A percentile compares a stretch with the other conserved stretches of the same genome.
These are phyloP conservation scores for Ginglymostoma cirratum DNA, from an alignment of 2,113 vertebrate genomes.

Conservation along the genomic window DNA sequence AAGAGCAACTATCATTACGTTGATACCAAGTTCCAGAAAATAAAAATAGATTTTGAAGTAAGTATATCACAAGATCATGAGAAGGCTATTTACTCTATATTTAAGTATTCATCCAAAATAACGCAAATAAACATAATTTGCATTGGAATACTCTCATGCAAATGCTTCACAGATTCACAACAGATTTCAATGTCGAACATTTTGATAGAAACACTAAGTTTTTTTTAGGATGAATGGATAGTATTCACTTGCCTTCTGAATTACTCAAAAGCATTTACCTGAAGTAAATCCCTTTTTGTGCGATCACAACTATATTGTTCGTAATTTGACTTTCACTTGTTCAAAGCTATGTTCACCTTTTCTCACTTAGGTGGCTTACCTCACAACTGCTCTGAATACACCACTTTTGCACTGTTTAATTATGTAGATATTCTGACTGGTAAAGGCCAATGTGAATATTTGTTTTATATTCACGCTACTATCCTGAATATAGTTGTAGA, in stretches of 20 bases:
- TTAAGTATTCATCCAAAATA: not conserved
- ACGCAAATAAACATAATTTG: not conserved
- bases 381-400: not conserved
- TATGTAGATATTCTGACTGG: not conserved
- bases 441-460: not conserved
- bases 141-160: not conserved
- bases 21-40: not conserved
- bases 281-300: not conserved
- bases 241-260: not conserved
- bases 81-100: not conserved
- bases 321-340: not conserved
- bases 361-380: not conserved
- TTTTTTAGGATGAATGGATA: not conserved
- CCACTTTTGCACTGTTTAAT: not conserved
- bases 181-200: not conserved
- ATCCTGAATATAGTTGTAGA: not conserved
- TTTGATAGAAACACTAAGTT: not conserved
- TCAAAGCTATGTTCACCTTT: not conserved
- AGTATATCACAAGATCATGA: not conserved
- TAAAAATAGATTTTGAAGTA: not conserved
- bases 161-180: not conserved
- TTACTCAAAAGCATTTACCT: not conserved
- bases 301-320: not conserved
- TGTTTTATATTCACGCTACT: not conserved
- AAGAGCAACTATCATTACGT: not conserved